A percentile compares a stretch with the other conserved stretches of the same genome.
Evolutionary conservation across 2,113 vertebrate species (phyloP).

Genomic region (Burhinus oedicnemus): DNA sequence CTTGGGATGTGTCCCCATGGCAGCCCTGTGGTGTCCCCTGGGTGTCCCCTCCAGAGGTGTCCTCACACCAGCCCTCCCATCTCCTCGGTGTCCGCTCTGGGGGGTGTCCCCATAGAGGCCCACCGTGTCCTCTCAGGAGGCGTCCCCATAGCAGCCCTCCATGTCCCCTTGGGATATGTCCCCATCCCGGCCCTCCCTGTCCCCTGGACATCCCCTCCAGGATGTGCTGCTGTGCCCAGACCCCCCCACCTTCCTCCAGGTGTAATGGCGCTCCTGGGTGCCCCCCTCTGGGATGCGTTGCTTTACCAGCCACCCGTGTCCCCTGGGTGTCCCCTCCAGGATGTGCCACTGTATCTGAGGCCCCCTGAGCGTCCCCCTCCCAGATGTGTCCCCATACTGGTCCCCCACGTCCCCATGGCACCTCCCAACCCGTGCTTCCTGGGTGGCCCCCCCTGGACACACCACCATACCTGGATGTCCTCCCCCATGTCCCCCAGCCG

Average conservation of each 20-base stretch:
- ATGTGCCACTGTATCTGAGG: neutral
- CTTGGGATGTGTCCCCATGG: neutral
- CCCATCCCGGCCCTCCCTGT: neutral
- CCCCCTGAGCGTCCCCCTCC: neutral
- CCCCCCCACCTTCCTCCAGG: neutral
- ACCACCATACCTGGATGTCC: fast-evolving
- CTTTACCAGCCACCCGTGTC: neutral
- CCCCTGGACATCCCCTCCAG: neutral
- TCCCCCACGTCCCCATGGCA: neutral
- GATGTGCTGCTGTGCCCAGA: neutral
- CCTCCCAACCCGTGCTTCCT: neutral
- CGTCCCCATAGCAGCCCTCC: neutral
- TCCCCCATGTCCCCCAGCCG: no score
- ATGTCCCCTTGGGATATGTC: neutral
- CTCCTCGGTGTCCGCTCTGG: neutral
- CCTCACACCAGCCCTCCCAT: neutral
- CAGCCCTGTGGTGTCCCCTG: neutral
- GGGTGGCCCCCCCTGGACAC: neutral
- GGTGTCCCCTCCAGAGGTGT: neutral
- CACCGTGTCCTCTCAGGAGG: neutral
- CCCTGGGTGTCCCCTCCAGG: neutral
- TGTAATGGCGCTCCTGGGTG: neutral
- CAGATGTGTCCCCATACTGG: neutral
- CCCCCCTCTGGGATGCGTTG: neutral
- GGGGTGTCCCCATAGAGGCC: neutral